Evolutionary conservation across 1,140 invertebrate genomes (phyloP), one percentile per base, ranked within the genome.

Genomic region (Calosoma granatense): DNA sequence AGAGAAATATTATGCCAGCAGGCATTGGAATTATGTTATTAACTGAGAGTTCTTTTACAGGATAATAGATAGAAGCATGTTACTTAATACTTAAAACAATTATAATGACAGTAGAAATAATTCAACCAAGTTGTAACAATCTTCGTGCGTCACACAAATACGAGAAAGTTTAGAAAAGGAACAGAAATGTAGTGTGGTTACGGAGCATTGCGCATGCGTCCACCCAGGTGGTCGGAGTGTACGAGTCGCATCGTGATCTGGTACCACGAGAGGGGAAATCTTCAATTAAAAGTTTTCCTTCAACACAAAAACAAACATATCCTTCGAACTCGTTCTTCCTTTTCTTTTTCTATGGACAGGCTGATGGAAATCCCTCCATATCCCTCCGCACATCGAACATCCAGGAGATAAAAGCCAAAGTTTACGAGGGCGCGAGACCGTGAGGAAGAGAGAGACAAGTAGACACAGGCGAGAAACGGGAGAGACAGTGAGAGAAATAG

Each of bases 241-340:
- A 3, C 15, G 17, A 47, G 9, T 17, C 41, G 26, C 26, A n/a
- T 36, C 6, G 26, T 36, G 26, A 36, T 36, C 26, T 36, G 26
- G 26, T 36, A 36, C 26, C n/a, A n/a, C 41, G 17, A 47, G 15
- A 47, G 41, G 41, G 41, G 41, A 47, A 47, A 47, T 47, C 41
- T 47, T 47, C 41, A 47, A 47, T 47, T 47, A 47, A 47, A 47
- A 47, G 41, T 47, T 47, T 47, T 47, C 41, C 41, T 47, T 47
- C 41, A 12, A 47, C 41, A 47, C 41, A 47, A 47, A 47, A 47
- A 47, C 41, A 47, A 47, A 47, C 41, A 47, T 17, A 9, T 47
- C 9, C 41, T 47, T 47, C 41, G 41, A 47, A 47, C 41, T 47
- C 41, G 9, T 47, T 47, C 41, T 47, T 47, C 15, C 17, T 17